These are phyloP conservation scores for Coremacera marginata DNA, from an alignment of 2,888 invertebrate species.

Conservation along the genomic window DNA sequence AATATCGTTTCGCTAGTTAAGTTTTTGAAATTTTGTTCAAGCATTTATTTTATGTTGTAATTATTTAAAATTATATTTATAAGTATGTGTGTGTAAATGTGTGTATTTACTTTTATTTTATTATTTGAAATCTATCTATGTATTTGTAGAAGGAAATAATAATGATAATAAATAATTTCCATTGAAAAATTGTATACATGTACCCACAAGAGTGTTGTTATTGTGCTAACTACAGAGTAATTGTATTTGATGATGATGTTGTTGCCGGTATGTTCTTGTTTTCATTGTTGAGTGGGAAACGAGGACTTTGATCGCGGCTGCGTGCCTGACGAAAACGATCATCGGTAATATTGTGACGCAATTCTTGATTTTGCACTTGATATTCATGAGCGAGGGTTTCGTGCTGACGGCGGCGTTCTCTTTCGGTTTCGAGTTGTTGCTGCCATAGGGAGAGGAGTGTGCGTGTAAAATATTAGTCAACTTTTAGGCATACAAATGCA, in stretches of 20 bases:
- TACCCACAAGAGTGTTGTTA: background rate
- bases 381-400: conserved; percentile 62
- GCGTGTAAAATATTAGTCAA: background rate
- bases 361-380: conserved; percentile 62
- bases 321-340: conserved; percentile 65
- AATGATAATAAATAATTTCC: background rate
- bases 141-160: background rate
- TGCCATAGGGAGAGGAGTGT: conserved; percentile 42
- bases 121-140: background rate
- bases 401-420: conserved; percentile 57
- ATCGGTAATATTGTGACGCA: conserved; percentile 63
- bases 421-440: conserved; percentile 60
- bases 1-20: too few relatives aligned
- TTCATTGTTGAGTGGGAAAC: conserved; percentile 41
- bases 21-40: too few relatives aligned
- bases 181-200: background rate
- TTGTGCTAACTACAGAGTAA: background rate
- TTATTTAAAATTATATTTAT: conserved; percentile 7
- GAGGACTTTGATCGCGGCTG: conserved; percentile 55
- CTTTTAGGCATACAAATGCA: background rate
- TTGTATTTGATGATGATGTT: background rate
- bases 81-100: conserved; percentile 4
- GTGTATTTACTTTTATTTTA: background rate
- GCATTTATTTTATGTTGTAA: conserved; percentile 5
- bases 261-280: background rate